These are phyloP conservation scores for Meghimatium bilineatum DNA, from an alignment of 2,888 invertebrate species.

Conservation along the genomic window DNA sequence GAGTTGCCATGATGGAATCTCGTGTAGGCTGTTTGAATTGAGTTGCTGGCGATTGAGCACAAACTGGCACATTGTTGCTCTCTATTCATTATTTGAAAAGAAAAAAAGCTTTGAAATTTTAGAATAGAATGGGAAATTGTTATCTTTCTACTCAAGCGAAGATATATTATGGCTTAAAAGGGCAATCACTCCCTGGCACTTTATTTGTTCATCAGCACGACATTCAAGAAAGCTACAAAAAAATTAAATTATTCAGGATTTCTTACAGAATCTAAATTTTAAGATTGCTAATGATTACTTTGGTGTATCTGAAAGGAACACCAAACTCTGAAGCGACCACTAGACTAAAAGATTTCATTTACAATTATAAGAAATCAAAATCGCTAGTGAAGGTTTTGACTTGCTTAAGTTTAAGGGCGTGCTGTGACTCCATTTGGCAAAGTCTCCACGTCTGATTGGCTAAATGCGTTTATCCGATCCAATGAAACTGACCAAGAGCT, in stretches of 20 bases:
- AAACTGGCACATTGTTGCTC: neutral
- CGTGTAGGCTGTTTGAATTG: neutral
- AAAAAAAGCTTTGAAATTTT: neutral
- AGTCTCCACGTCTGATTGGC: conserved; percentile 27
- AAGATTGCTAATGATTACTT: neutral
- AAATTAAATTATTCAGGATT: neutral
- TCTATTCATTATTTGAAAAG: neutral
- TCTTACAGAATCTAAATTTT: neutral
- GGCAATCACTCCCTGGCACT: neutral
- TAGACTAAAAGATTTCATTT: neutral
- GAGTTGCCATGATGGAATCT: neutral
- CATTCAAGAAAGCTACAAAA: neutral
- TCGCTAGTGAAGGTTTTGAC: neutral
- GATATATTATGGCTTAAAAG: conserved; percentile 7
- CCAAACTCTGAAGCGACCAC: neutral
- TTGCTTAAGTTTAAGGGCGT: conserved; percentile 11
- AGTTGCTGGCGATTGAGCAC: neutral
- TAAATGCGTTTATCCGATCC: conserved; percentile 17
- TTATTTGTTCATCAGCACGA: neutral
- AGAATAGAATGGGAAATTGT: neutral
- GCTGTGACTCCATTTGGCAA: conserved; percentile 10
- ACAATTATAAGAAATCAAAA: neutral
- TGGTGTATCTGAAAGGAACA: neutral
- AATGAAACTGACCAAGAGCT: neutral
- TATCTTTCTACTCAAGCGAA: neutral